These are phyloP conservation scores for Dascillus cervinus DNA, from an alignment of 2,888 invertebrate species.

Conservation along the genomic window DNA sequence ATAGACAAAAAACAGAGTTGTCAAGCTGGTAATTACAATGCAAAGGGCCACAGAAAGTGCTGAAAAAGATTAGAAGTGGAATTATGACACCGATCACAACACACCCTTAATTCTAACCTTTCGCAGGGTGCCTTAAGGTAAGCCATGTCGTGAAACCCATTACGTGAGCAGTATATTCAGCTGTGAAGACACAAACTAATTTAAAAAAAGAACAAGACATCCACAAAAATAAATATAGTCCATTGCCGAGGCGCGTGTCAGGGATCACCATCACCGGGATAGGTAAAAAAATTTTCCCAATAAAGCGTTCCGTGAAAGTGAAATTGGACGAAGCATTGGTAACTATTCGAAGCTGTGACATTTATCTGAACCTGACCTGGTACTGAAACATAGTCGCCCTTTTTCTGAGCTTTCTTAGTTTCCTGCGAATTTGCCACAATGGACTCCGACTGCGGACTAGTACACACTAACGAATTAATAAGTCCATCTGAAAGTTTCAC, in stretches of 20 bases:
- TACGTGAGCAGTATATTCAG: conserved; percentile 37
- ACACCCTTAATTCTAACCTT: conserved; percentile 43
- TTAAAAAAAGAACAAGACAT: neutral
- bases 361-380: conserved; percentile 46
- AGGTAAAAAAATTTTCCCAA: no score
- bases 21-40: no score
- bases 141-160: conserved; percentile 50
- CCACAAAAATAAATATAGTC: neutral
- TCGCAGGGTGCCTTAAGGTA: conserved; percentile 44
- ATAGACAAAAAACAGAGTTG: no score
- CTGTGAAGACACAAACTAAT: conserved; percentile 26
- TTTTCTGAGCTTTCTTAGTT: no score
- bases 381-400: conserved; percentile 50
- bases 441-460: conserved; percentile 9
- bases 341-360: no score
- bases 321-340: no score
- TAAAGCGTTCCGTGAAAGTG: no score
- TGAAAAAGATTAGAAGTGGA: conserved; percentile 9
- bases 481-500: conserved; percentile 31
- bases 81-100: conserved; percentile 9
- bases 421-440: no score
- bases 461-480: conserved; percentile 21
- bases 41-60: conserved; percentile 4
- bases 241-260: neutral
- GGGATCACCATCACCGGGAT: no score